Evolutionary conservation across 2,888 invertebrate genomes (phyloP).

Genomic region (Melinaea marsaeus): DNA sequence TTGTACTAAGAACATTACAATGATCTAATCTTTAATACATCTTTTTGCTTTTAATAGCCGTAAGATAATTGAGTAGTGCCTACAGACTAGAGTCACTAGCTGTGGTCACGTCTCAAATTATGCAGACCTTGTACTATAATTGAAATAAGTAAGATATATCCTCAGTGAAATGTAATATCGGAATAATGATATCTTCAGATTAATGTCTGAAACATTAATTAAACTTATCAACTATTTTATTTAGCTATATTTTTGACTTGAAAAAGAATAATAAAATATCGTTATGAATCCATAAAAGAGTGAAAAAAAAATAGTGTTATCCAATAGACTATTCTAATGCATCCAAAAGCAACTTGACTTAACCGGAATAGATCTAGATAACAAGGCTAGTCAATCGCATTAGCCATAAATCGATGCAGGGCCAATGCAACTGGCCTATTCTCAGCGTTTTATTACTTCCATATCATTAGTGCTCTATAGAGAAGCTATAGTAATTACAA

Average conservation of each 20-base stretch:
- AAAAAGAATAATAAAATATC: too few species aligned
- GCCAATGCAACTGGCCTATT: slow-evolving; percentile 26
- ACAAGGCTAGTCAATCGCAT: slow-evolving; percentile 63
- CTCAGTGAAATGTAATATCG: slow-evolving; percentile 50
- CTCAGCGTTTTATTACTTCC: slow-evolving; percentile 26
- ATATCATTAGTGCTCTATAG: slow-evolving; percentile 21
- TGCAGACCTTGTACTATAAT: slow-evolving; percentile 50
- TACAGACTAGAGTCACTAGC: slow-evolving; percentile 25
- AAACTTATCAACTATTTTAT: background rate
- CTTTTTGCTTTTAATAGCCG: slow-evolving; percentile 1
- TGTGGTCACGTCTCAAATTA: slow-evolving; percentile 49
- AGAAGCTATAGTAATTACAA: slow-evolving; percentile 26
- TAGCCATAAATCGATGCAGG: slow-evolving; percentile 43
- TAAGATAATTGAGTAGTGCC: slow-evolving; percentile 6
- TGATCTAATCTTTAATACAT: slow-evolving; percentile 1
- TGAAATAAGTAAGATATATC: slow-evolving; percentile 40
- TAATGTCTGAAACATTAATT: slow-evolving; percentile 13
- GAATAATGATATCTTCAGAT: slow-evolving; percentile 24
- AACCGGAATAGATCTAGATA: slow-evolving; percentile 49
- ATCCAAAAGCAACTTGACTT: slow-evolving; percentile 39
- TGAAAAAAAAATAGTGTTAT: slow-evolving; percentile 16
- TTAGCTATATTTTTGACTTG: too few species aligned
- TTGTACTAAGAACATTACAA: slow-evolving; percentile 3
- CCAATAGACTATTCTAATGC: slow-evolving; percentile 20
- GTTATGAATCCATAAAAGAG: background rate